Conservation (phyloP, 2,888 invertebrate species). For the Celastrina argiolus region DNA sequence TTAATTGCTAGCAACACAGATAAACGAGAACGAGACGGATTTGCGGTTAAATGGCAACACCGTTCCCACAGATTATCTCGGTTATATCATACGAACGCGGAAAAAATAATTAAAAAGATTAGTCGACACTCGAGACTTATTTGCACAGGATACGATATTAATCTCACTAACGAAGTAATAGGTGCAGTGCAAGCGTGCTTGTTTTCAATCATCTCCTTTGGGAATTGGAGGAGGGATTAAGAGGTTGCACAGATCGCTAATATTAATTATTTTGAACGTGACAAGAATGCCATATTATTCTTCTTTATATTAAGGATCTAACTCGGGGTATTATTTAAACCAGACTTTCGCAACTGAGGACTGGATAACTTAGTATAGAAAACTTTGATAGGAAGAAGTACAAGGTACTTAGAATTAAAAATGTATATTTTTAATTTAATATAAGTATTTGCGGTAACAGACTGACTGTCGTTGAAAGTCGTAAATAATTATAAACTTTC, state of each 20-base stretch:
- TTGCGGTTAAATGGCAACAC: conserved; percentile 17
- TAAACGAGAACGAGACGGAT: conserved; percentile 21
- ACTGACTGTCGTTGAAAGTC: no score
- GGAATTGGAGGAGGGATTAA: not conserved
- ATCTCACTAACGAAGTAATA: not conserved
- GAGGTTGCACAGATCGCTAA: not conserved
- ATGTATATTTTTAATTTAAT: no score
- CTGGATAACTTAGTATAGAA: no score
- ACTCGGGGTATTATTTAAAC: no score
- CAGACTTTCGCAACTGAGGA: no score
- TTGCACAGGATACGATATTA: not conserved
- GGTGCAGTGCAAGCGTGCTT: not conserved
- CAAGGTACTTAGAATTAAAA: no score
- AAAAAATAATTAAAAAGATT: conserved; percentile 18
- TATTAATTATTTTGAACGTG: not conserved
- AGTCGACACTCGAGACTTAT: not conserved
- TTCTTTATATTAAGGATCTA: no score
- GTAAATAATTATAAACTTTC: no score
- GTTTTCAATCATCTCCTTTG: not conserved
- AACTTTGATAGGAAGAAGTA: no score
- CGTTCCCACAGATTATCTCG: conserved; percentile 17
- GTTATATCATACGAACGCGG: conserved; percentile 15
- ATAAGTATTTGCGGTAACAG: no score
- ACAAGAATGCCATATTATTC: not conserved
- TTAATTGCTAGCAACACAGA: conserved; percentile 19